Conservation (phyloP, 2,797 vertebrate genomes). For the Toxotes lorentzi region DNA sequence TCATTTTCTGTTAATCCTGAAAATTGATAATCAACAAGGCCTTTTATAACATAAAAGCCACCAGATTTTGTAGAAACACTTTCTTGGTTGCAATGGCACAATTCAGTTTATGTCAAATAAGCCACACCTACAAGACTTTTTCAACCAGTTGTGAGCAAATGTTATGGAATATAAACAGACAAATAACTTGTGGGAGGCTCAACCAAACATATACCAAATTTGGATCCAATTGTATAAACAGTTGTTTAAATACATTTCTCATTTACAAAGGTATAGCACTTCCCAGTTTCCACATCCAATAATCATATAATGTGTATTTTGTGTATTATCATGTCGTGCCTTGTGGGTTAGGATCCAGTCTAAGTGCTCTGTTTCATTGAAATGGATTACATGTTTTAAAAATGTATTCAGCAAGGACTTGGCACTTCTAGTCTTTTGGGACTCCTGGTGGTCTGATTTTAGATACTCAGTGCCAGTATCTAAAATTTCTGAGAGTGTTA, state of each 20-base stretch:
- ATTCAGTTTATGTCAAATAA: neutral
- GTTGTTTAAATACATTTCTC: neutral
- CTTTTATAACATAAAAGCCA: no score
- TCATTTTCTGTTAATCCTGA: neutral
- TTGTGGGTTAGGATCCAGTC: neutral
- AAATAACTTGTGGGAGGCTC: no score
- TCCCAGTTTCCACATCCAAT: neutral
- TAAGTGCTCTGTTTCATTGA: constrained; percentile 2
- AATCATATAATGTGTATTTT: neutral
- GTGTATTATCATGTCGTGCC: neutral
- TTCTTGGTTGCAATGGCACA: neutral
- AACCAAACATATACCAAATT: no score
- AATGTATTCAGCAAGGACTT: constrained; percentile 1
- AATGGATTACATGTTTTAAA: constrained; percentile 6
- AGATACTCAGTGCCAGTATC: neutral
- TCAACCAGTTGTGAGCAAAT: no score
- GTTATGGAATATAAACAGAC: no score
- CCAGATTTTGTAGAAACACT: no score
- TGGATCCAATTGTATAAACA: no score
- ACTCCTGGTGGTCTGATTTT: neutral
- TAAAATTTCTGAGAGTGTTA: neutral
- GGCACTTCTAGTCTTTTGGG: constrained; percentile 10
- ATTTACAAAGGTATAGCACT: neutral
- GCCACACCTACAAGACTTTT: no score
- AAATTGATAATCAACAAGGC: neutral